Conservation (phyloP, 2,888 invertebrate species). For the Mallateleia sp. region DNA sequence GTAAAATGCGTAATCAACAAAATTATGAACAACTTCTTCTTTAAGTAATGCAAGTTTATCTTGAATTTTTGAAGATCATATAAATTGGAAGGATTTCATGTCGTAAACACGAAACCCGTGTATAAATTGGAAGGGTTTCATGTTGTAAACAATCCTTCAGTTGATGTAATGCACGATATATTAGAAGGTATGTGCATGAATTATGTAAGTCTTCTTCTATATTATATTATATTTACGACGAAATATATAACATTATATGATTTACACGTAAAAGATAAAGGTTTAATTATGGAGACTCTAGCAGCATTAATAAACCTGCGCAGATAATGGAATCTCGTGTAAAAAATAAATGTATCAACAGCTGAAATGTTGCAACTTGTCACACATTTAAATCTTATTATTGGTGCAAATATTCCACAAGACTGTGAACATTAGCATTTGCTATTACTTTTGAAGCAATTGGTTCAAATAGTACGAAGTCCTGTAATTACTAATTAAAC, state of each 20-base stretch:
- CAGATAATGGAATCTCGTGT: slow-evolving; percentile 59
- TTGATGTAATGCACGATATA: slow-evolving; percentile 65
- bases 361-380: slow-evolving; percentile 73
- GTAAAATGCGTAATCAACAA: slow-evolving; percentile 1
- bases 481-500: slow-evolving; percentile 32
- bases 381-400: slow-evolving; percentile 35
- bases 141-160: slow-evolving; percentile 54
- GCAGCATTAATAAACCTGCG: background rate
- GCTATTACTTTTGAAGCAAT: slow-evolving; percentile 26
- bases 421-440: slow-evolving; percentile 39
- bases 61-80: too few relatives aligned
- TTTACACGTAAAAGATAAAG: slow-evolving; percentile 40
- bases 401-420: slow-evolving; percentile 48
- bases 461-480: slow-evolving; percentile 38
- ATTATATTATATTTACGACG: slow-evolving; percentile 45
- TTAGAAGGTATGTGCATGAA: slow-evolving; percentile 42
- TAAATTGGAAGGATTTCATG: too few relatives aligned
- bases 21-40: slow-evolving; percentile 1
- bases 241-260: slow-evolving; percentile 50
- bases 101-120: too few relatives aligned
- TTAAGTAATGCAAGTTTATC: too few relatives aligned
- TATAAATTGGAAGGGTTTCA: slow-evolving; percentile 38
- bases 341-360: slow-evolving; percentile 64
- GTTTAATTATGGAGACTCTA: slow-evolving; percentile 15
- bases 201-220: slow-evolving; percentile 49